Evolutionary conservation across 1,140 invertebrate species (phyloP), one percentile per base, ranked within the genome.

Genomic region (Drosophila sechellia): DNA sequence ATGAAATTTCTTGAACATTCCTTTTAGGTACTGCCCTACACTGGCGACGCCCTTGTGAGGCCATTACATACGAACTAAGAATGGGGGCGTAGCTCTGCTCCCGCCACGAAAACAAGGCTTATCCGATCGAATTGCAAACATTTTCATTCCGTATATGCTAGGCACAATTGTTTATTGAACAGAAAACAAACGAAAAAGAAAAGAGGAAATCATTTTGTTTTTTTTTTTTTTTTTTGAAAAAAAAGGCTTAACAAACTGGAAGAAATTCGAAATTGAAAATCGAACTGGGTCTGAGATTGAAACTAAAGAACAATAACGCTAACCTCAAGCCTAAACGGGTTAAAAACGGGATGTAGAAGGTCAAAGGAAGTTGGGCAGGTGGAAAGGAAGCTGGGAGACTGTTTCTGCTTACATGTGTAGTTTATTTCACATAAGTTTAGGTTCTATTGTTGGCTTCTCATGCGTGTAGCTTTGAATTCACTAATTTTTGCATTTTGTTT

Each of bases 381-480:
- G 37, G 50, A 34, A 45, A 49, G 54, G 37, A 48, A 65, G 60
- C 64, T 68, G 64, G 46, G 59, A 59, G 35, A 42, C 58, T 64
- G 46, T 42, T 10, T 64, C 35, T 13, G 45, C 64, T 64, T 66
- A 66, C 59, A 43, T 52, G 22, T 40, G 58, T 60, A 52, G 15
- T 61, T 42, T 20, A 15, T 53, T 53, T 53, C 58, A 61, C 58
- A 34, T 60, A 40, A 15, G 3, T 70, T 37, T 57, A 70, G 64
- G 20, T 56, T 48, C 68, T 71, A 71, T 71, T 70, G 68, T 40
- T 55, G 49, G 35, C 69, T 54, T 64, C 39, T 35, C 56, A 11
- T 48, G 35, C 17, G 27, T 34, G 57, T 31, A 65, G 56, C 39
- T 65, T 61, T 27, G 54, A 70, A 48, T 70, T 55, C 20, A 49